Evolutionary conservation across 2,797 vertebrate species (phyloP), one percentile per base, ranked within the genome.

Genomic region (Gambusia yucatana): DNA sequence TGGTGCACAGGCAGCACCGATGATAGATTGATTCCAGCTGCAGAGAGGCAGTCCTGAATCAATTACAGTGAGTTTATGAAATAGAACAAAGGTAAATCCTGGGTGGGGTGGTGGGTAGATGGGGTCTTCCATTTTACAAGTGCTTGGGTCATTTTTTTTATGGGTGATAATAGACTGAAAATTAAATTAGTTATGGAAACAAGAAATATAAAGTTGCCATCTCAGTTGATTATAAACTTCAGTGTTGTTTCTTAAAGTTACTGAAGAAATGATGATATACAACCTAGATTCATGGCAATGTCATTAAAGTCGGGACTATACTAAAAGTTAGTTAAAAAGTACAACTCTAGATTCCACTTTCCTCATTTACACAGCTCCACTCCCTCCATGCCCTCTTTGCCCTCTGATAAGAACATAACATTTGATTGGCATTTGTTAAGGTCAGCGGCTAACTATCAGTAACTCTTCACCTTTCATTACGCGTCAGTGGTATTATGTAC

Each of bases 1-100:
- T 90, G 90, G 89, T 63, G 79, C 87, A 67, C 82, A 71, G 82
- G 87, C 88, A 47, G 77, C 77, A 4, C 70, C 57, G 55, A 77
- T 94, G 94, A 95, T 95, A 92, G 93, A 95, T 94, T 94, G 93
- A 92, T 9, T 92, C 88, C 91, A 93, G 90, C 89, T 89, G 87
- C 88, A 90, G 85, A 86, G 89, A 92, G 94, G 92, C 94, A 94
- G 92, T 83, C 86, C 89, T 90, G 91, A 94, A 95, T 94, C 94
- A 94, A 93, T 93, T 92, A 92, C 87, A 84, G 82, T 77, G 86
- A 91, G 86, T 93, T 93, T 92, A 93, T 94, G 93, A 92, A 92
- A 94, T 85, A 89, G 91, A 93, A 86, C 87, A 87, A 83, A 89
- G 87, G 87, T 86, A 84, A 89, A 93, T 88, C 79, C 82, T 55